Evolutionary conservation across 2,113 vertebrate genomes (phyloP).

Genomic region (Prunella fulvescens): DNA sequence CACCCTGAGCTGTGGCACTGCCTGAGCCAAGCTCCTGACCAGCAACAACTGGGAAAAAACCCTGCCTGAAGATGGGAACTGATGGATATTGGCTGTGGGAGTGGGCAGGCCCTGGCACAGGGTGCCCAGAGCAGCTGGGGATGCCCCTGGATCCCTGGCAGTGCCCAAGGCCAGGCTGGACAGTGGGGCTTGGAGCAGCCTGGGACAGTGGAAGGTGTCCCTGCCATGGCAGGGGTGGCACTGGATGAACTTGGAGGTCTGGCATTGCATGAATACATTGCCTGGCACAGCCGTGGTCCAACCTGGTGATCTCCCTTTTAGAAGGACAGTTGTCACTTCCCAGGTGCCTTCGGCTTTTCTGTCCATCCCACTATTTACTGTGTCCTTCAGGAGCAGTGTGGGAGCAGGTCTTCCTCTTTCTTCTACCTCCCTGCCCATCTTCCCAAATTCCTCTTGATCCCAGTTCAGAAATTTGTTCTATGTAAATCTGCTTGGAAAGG

Average conservation of each 20-base stretch:
- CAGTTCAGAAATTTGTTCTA: background rate
- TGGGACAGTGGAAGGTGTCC: rapidly evolving
- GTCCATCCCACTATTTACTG: background rate
- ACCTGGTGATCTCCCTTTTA: background rate
- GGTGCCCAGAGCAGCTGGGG: background rate
- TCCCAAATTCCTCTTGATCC: background rate
- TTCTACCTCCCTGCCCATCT: background rate
- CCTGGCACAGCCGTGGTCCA: background rate
- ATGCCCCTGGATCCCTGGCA: background rate
- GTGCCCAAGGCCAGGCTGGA: background rate
- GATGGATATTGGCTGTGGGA: background rate
- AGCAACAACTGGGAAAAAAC: background rate
- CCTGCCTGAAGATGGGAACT: background rate
- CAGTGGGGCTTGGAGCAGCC: background rate
- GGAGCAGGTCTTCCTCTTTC: background rate
- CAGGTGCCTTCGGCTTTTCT: background rate
- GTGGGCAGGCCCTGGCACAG: background rate
- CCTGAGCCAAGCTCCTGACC: background rate
- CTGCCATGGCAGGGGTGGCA: background rate
- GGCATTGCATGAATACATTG: background rate
- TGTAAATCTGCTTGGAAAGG: background rate
- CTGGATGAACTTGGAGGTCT: background rate
- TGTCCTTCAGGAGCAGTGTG: background rate
- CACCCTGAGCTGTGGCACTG: background rate
- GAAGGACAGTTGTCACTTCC: background rate